Evolutionary conservation across 2,888 invertebrate species (phyloP), one percentile per base, ranked within the genome.

Genomic region (Rotaria macrura): DNA sequence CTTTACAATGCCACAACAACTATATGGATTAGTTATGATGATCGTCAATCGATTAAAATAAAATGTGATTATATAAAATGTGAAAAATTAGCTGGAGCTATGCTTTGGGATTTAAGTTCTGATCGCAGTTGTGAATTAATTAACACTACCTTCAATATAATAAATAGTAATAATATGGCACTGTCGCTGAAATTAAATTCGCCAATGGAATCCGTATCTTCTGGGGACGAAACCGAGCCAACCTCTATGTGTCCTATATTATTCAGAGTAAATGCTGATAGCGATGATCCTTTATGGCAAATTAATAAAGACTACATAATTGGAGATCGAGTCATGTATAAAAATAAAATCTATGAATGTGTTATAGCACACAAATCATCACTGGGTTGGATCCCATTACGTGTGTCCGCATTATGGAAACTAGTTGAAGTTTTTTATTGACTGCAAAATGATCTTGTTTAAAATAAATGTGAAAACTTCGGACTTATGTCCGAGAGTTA

Each of bases 1-100:
- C 79, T 79, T 10, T 79, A 43, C n/a, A 79, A 79, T 79, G 4
- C 40, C 40, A 5, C 79, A n/a, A 79, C 79, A 25, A 10, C n/a
- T 43, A n/a, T 79, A 10, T 79, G 79, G 79, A 79, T 79, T n/a
- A 43, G 25, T 43, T 79, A 79, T 40, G 79, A 79, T 79, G 79
- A 79, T 43, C 2, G 3, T 40, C n/a, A 40, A 79, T 79, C 79
- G 12, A 43, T 79, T 43, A 5, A 2, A 14, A 79, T 79, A 9
- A 79, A 79, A n/a, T n/a, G 12, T 79, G n/a, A 79, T n/a, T 79
- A 79, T 43, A 43, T 79, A 5, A 40, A 43, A 43, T 25, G 14
- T 20, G 43, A 79, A 14, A 79, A 43, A 43, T n/a, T 79, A 14
- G 79, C 25, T 40, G 79, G 79, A 10, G 79, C 79, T 14, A n/a